Conservation (phyloP, 2,888 invertebrate genomes). For the Odontothrips loti region DNA sequence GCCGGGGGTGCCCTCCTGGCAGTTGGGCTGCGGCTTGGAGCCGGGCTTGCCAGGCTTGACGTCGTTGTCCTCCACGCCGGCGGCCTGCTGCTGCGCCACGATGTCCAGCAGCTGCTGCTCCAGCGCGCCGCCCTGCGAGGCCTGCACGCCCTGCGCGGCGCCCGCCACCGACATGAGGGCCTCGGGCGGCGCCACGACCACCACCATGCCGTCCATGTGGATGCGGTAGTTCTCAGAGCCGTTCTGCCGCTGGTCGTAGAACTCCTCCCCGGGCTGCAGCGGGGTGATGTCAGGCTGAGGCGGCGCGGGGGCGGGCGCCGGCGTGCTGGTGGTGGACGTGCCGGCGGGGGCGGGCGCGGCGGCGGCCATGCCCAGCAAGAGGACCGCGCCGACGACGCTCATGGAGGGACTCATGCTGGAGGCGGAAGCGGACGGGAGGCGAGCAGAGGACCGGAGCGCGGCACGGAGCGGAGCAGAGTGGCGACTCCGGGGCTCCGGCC, state of each 20-base stretch:
- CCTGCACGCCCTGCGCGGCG: conserved; percentile 51
- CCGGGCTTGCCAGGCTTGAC: conserved; percentile 45
- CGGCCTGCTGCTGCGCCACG: conserved; percentile 32
- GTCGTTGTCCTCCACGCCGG: conserved; percentile 34
- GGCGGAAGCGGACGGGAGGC: not conserved
- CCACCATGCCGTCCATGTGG: conserved; percentile 63
- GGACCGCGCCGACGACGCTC: conserved; percentile 34
- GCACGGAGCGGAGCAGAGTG: not conserved
- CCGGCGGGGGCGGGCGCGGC: conserved; percentile 16
- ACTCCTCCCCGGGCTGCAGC: conserved; percentile 34
- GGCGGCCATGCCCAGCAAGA: conserved; percentile 34
- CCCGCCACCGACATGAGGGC: conserved; percentile 54
- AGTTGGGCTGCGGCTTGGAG: conserved; percentile 40
- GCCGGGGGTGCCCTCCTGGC: conserved; percentile 34
- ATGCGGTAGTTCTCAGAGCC: conserved; percentile 70
- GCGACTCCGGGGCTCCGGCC: not conserved
- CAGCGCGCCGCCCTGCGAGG: conserved; percentile 52
- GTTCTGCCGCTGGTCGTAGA: conserved; percentile 72
- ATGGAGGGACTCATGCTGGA: conserved; percentile 38
- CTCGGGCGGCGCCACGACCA: conserved; percentile 62
- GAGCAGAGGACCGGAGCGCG: not conserved
- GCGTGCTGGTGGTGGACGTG: conserved; percentile 37
- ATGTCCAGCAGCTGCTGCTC: conserved; percentile 34
- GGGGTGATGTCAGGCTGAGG: conserved; percentile 28
- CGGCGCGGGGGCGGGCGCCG: conserved; percentile 27